Evolutionary conservation across 1,140 invertebrate genomes (phyloP).

Genomic region (Maconellicoccus hirsutus): DNA sequence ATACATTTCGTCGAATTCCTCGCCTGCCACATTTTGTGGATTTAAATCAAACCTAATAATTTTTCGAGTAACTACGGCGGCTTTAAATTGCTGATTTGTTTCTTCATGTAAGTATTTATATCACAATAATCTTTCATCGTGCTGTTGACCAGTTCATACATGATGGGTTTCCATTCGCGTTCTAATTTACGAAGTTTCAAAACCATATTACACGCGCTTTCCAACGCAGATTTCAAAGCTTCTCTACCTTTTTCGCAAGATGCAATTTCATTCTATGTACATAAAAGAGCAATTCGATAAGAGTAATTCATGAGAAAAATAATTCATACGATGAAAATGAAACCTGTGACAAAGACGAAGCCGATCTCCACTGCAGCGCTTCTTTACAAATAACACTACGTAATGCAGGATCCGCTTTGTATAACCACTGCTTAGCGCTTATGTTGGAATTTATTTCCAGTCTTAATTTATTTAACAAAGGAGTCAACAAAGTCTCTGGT

Average conservation of each 20-base stretch:
- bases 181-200: slow-evolving; percentile 58
- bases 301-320: too few relatives aligned
- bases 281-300: neutral
- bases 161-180: slow-evolving; percentile 55
- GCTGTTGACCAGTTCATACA: slow-evolving; percentile 58
- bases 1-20: too few relatives aligned
- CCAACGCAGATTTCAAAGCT: neutral
- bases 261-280: neutral
- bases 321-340: neutral
- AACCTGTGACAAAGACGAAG: neutral
- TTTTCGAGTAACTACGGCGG: neutral
- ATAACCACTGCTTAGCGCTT: slow-evolving; percentile 56
- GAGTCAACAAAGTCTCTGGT: slow-evolving; percentile 60
- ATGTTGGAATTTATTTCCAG: slow-evolving; percentile 32
- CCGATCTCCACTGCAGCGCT: slow-evolving; percentile 59
- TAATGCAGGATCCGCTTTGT: slow-evolving; percentile 58
- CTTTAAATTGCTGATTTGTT: slow-evolving; percentile 32
- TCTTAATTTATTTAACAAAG: slow-evolving; percentile 51
- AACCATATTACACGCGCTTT: slow-evolving; percentile 18
- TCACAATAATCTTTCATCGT: slow-evolving; percentile 63
- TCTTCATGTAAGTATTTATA: slow-evolving; percentile 61
- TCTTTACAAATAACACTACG: slow-evolving; percentile 72
- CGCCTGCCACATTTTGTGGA: too few relatives aligned
- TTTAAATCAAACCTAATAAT: too few relatives aligned
- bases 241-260: slow-evolving; percentile 6